Evolutionary conservation across 2,888 invertebrate genomes (phyloP).

Genomic region (Acanthosoma haemorrhoidale): DNA sequence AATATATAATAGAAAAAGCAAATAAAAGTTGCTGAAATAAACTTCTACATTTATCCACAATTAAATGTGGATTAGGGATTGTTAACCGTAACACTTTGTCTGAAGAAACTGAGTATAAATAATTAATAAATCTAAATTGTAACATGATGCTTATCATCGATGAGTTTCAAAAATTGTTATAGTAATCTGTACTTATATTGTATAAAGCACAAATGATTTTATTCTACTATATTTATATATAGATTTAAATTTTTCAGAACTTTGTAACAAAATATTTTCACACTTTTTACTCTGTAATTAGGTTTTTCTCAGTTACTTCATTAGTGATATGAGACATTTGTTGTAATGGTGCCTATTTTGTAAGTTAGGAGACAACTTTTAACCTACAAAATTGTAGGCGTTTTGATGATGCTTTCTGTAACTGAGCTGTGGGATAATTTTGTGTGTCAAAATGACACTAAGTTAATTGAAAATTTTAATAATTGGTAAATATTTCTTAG

Average conservation of each 20-base stretch:
- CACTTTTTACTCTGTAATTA: constrained; percentile 33
- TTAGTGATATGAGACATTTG: constrained; percentile 28
- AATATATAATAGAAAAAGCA: constrained; percentile 21
- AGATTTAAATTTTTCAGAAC: constrained; percentile 31
- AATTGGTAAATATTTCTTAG: constrained; percentile 23
- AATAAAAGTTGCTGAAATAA: neutral
- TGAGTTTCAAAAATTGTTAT: neutral
- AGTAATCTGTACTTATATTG: constrained; percentile 29
- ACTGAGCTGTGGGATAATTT: constrained; percentile 17
- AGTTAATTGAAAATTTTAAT: neutral
- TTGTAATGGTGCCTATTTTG: constrained; percentile 33
- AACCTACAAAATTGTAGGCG: constrained; percentile 4
- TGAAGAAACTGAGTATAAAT: neutral
- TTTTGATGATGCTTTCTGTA: constrained; percentile 12
- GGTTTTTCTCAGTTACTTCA: constrained; percentile 17
- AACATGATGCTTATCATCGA: neutral
- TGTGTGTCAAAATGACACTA: neutral
- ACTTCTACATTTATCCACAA: neutral
- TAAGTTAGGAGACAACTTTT: constrained; percentile 8
- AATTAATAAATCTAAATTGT: constrained; percentile 2
- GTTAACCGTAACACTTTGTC: constrained; percentile 18
- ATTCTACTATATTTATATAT: constrained; percentile 29
- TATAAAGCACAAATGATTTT: constrained; percentile 34
- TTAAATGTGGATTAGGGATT: constrained; percentile 21
- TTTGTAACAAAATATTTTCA: constrained; percentile 34